Percentiles rank a stretch among this genome's conserved stretches.
Evolutionary conservation across 2,113 vertebrate species (phyloP).

Genomic region (Rhinoptilus africanus): DNA sequence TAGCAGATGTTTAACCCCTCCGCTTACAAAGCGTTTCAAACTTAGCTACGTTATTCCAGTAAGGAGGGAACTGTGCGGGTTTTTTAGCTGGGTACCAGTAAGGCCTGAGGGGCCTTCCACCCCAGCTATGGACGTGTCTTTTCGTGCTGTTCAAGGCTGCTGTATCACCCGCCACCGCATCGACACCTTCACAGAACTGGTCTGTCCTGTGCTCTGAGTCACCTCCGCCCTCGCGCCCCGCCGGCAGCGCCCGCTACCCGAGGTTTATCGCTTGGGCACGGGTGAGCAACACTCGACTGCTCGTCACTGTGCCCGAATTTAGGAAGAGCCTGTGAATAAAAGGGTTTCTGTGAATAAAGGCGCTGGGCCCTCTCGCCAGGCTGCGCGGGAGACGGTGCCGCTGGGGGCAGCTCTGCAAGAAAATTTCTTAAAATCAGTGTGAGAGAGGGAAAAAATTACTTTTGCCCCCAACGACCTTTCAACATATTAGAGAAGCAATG

Average conservation of each 20-base stretch:
- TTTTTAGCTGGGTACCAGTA: no score
- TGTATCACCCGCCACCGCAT: no score
- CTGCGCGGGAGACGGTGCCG: accelerated
- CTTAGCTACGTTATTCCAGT: no score
- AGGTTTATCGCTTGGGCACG: accelerated
- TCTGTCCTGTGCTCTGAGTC: background rate
- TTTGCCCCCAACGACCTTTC: accelerated
- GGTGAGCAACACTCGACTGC: background rate
- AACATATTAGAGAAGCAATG: accelerated
- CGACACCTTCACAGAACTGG: background rate
- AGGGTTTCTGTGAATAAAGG: accelerated
- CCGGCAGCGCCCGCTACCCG: accelerated
- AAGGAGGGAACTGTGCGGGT: no score
- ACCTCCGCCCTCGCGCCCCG: background rate
- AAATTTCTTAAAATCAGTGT: accelerated
- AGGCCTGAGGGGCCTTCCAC: no score
- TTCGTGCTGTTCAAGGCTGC: no score
- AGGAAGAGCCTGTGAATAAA: accelerated
- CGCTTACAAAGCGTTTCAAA: no score
- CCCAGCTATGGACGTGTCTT: no score
- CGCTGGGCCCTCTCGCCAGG: accelerated
- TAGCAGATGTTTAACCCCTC: no score
- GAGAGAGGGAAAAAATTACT: background rate
- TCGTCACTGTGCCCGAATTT: accelerated
- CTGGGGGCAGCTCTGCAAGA: accelerated